A percentile compares a stretch with the other conserved stretches of the same genome.
phyloP scores from a whole-genome alignment of 2,113 vertebrate species.

The Proterorhinus semilunaris region DNA sequence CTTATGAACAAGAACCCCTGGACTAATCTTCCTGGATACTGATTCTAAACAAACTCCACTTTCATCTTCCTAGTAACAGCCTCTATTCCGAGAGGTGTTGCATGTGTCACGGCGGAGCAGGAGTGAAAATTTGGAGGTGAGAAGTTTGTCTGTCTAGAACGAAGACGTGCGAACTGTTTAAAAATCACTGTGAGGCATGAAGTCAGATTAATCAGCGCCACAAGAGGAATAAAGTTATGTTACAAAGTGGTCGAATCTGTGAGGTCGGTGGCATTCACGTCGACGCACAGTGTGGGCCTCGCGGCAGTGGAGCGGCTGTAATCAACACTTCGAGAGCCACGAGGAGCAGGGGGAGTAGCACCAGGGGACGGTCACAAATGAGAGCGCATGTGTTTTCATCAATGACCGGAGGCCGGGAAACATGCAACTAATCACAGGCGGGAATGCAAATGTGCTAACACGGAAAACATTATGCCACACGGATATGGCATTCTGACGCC shows the following conservation, averaged over 20 bases:
- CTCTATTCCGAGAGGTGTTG: conserved; percentile 55
- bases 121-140: conserved; percentile 25
- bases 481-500: no score
- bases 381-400: conserved; percentile 17
- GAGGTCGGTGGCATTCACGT: not conserved
- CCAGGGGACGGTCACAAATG: conserved; percentile 15
- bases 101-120: conserved; percentile 18
- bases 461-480: no score
- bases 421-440: not conserved
- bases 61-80: conserved; percentile 63
- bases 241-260: not conserved
- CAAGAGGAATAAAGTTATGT: not conserved
- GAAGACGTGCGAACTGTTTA: conserved; percentile 50
- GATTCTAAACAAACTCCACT: not conserved
- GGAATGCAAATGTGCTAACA: not conserved
- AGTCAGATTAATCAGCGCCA: conserved; percentile 11
- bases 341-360: conserved; percentile 57
- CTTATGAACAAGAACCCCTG: no score
- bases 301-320: conserved; percentile 57
- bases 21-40: conserved; percentile 4
- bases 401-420: conserved; percentile 2
- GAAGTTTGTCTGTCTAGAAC: conserved; percentile 52
- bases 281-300: conserved; percentile 5
- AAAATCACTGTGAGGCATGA: conserved; percentile 29
- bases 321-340: conserved; percentile 68